A percentile compares a stretch with the other conserved stretches of the same genome.
Conservation (phyloP, 2,113 vertebrate genomes). For the Lepidiolamprologus cunningtoni region DNA sequence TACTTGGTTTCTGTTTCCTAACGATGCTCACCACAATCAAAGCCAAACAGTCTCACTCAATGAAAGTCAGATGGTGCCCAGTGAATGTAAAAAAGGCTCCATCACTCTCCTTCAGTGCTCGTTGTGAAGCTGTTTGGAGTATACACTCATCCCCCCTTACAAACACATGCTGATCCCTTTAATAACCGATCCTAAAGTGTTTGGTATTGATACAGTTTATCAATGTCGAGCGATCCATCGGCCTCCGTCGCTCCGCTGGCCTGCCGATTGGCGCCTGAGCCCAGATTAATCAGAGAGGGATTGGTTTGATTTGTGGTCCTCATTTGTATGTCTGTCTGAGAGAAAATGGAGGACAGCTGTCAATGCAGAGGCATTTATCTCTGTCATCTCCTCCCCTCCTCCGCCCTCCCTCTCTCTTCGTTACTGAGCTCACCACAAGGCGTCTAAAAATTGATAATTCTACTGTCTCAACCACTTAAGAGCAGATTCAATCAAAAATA, state of each 20-base stretch:
- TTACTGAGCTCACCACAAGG: slow-evolving; percentile 11
- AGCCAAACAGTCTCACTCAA: neutral
- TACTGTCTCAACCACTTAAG: slow-evolving; percentile 70
- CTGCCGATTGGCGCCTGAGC: slow-evolving; percentile 42
- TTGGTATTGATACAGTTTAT: slow-evolving; percentile 62
- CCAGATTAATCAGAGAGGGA: slow-evolving; percentile 56
- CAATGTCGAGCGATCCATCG: slow-evolving; percentile 56
- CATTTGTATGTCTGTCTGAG: slow-evolving; percentile 70
- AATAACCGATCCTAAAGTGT: slow-evolving; percentile 54
- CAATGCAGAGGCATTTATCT: slow-evolving; percentile 74
- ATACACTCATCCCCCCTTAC: neutral
- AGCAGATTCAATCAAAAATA: slow-evolving; percentile 75
- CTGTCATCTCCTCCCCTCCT: slow-evolving; percentile 63
- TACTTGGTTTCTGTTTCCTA: neutral
- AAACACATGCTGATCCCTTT: slow-evolving; percentile 26
- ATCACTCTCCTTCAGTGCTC: neutral
- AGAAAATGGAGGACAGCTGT: slow-evolving; percentile 76
- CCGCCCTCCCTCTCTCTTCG: neutral
- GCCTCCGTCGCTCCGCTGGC: slow-evolving; percentile 36
- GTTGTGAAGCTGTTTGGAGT: neutral
- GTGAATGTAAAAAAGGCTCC: neutral
- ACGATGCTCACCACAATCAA: neutral
- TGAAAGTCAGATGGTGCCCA: neutral
- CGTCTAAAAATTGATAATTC: slow-evolving; percentile 63
- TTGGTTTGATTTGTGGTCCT: slow-evolving; percentile 62